Percentiles rank a stretch among this genome's conserved stretches.
Evolutionary conservation across 2,888 invertebrate genomes (phyloP).

Genomic region (Melinaea marsaeus): DNA sequence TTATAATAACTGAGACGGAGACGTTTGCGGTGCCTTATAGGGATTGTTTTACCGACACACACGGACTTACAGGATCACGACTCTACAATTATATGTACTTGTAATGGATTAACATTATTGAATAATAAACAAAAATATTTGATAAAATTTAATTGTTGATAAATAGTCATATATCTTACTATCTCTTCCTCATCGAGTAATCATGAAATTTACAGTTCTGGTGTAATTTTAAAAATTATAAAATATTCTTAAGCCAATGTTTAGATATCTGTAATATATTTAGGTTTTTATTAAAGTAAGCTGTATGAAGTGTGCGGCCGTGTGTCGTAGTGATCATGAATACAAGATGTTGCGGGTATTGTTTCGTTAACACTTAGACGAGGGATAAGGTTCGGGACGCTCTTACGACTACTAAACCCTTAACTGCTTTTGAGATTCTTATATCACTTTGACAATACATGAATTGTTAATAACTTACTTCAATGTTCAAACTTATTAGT

Average conservation of each 20-base stretch:
- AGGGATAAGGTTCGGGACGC: slow-evolving; percentile 49
- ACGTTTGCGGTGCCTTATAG: slow-evolving; percentile 51
- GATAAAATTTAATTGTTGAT: too few species aligned
- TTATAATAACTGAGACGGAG: slow-evolving; percentile 54
- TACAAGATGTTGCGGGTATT: slow-evolving; percentile 60
- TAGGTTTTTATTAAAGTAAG: not conserved
- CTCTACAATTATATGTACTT: not conserved
- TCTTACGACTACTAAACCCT: slow-evolving; percentile 43
- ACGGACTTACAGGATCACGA: slow-evolving; percentile 30
- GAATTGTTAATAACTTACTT: slow-evolving; percentile 1
- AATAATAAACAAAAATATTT: too few species aligned
- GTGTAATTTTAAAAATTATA: too few species aligned
- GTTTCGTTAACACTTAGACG: slow-evolving; percentile 53
- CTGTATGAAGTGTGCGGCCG: slow-evolving; percentile 24
- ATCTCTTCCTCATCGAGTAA: too few species aligned
- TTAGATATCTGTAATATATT: not conserved
- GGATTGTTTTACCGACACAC: slow-evolving; percentile 44
- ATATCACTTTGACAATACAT: slow-evolving; percentile 21
- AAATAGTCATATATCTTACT: too few species aligned
- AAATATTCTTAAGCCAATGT: too few species aligned
- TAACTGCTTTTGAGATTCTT: slow-evolving; percentile 48
- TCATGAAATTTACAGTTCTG: too few species aligned
- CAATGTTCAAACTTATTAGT: not conserved
- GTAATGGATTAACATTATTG: too few species aligned
- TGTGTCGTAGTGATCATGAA: slow-evolving; percentile 56